phyloP scores from a whole-genome alignment of 92 coral and sea anemone genomes.

The Galaxea fascicularis region DNA sequence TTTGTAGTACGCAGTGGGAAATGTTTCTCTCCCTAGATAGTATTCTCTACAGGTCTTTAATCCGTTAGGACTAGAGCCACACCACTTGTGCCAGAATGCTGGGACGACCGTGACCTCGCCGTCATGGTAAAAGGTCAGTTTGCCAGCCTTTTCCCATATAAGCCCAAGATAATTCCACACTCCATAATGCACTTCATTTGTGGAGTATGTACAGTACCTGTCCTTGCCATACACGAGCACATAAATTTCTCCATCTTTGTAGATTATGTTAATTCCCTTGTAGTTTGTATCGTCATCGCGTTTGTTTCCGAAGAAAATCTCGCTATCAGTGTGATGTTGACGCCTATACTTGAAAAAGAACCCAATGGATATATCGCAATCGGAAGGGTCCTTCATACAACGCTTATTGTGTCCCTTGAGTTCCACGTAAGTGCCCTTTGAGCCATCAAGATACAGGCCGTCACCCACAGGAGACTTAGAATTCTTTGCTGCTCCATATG shows the following conservation, averaged over 20 bases:
- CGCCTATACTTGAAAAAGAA: constrained; percentile 5
- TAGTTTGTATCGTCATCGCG: not conserved
- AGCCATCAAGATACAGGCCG: constrained; percentile 31
- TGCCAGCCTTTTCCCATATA: constrained; percentile 38
- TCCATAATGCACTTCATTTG: not conserved
- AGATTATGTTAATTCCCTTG: constrained; percentile 25
- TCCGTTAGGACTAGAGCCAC: not conserved
- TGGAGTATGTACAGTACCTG: not conserved
- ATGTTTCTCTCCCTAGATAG: constrained; percentile 30
- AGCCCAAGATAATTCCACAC: constrained; percentile 42
- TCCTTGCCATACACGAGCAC: constrained; percentile 13
- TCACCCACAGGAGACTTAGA: not conserved
- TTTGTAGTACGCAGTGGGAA: constrained; percentile 32
- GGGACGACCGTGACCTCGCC: too few relatives aligned
- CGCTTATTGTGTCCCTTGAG: not conserved
- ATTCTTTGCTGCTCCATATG: not conserved
- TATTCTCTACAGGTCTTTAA: not conserved
- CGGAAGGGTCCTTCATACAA: constrained; percentile 7
- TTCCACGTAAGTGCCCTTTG: constrained; percentile 12
- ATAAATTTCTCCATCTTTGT: not conserved
- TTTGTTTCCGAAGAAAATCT: constrained; percentile 33
- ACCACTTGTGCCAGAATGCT: not conserved
- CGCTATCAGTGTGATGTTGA: not conserved
- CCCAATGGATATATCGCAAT: constrained; percentile 25
- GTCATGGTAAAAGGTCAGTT: not conserved